Base-by-base conservation (phyloP, 2,888 invertebrate species). In the Nesidiocoris tenuis region DNA sequence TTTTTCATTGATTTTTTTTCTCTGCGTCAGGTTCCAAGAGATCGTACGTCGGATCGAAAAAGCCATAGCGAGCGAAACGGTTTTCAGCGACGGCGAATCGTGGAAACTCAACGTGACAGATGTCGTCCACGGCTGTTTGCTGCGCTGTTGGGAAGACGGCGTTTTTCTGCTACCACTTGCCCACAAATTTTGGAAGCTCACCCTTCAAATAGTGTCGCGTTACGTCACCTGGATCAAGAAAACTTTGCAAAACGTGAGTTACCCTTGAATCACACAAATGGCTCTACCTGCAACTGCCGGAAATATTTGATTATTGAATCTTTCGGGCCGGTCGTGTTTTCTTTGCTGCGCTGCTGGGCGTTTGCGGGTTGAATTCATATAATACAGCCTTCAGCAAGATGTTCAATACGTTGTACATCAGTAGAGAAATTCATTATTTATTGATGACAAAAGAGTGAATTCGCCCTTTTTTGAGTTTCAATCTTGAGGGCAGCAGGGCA, bases 11-110 rank as follows among this genome's bases (percentile, higher is more conserved):
- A n/a, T n/a, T n/a, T n/a, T n/a, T n/a, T n/a, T n/a, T n/a, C n/a
- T n/a, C n/a, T n/a, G n/a, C n/a, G n/a, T n/a, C n/a, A 87, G 95
- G 80, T 96, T 95, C 85, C 96, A 96, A 86, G 94, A 96, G 85
- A 93, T 97, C 82, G 95, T 94, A 72, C 91, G 92, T 80, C 85
- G 84, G 57, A 84, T 88, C 79, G 88, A 89, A 82, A 83, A 82
- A 63, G 83, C 85, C n/a, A 81, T 82, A 81, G 39, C 79, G 72
- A 71, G 67, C 74, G 76, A 80, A 0, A 19, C 22, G 64, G 76
- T 75, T 54, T 56, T 74, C 17, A 68, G 76, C 25, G 67, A 63
- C 7, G 22, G 74, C 24, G 74, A 57, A 21, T 61, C 66, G 19
- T 81, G 81, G 79, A 80, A 81, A 54, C 78, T 83, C 19, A 23